These are phyloP conservation scores for Prolemur simus DNA, from an alignment of 2,113 vertebrate species.

Conservation along the genomic window DNA sequence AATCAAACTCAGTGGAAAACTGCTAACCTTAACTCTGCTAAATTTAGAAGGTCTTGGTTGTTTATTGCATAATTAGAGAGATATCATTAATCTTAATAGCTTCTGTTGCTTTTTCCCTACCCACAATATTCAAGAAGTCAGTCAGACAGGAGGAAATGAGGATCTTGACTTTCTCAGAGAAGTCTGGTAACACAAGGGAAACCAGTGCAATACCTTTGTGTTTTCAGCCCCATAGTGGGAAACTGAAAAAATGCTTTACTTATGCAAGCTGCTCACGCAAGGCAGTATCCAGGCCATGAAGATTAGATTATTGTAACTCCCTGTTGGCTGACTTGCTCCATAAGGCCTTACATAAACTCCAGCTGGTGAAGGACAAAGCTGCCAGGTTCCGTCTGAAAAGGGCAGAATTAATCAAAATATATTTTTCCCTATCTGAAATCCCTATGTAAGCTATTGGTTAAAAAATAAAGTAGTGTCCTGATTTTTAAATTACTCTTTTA, in stretches of 20 bases:
- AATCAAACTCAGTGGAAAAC: constrained; percentile 44
- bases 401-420: constrained; percentile 74
- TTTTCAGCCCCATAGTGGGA: constrained; percentile 33
- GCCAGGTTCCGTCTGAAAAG: constrained; percentile 62
- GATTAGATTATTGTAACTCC: constrained; percentile 75
- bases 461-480: constrained; percentile 46
- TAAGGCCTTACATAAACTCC: constrained; percentile 75
- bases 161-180: not conserved
- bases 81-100: not conserved
- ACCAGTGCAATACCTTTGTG: constrained; percentile 40
- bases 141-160: not conserved
- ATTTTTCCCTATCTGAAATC: constrained; percentile 60
- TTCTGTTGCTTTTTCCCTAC: not conserved
- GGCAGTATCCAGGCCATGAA: constrained; percentile 45
- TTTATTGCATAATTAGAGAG: not conserved
- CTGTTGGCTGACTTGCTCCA: constrained; percentile 68
- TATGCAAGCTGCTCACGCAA: constrained; percentile 59
- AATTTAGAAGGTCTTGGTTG: constrained; percentile 16
- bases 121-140: not conserved
- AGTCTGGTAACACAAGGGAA: constrained; percentile 41
- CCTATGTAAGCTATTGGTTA: constrained; percentile 50
- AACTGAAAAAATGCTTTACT: constrained; percentile 44
- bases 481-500: constrained; percentile 69
- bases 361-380: constrained; percentile 73
- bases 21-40: constrained; percentile 12